A percentile compares a stretch with the other conserved stretches of the same genome.
Conservation (phyloP, 2,113 vertebrate species). For the Thinocorus orbignyianus region DNA sequence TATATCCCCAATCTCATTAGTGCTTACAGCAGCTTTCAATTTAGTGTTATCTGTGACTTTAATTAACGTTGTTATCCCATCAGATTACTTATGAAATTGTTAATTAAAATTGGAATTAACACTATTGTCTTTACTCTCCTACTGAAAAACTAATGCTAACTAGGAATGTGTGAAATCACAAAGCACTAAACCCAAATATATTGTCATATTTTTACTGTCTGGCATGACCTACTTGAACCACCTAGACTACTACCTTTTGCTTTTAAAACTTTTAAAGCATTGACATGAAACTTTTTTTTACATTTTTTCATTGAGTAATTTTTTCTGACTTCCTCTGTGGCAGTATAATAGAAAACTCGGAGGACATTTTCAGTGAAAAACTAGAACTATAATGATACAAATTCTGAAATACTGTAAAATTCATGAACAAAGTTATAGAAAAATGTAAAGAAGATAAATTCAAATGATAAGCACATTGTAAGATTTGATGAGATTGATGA, state of each 20-base stretch:
- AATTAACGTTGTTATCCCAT: background rate
- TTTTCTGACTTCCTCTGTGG: background rate
- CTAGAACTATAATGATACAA: background rate
- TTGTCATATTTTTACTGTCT: background rate
- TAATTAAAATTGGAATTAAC: constrained; percentile 3
- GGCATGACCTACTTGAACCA: background rate
- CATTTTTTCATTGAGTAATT: background rate
- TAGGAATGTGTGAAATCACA: background rate
- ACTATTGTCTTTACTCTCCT: background rate
- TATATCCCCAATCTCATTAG: background rate
- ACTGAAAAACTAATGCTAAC: background rate
- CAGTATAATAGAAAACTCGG: background rate
- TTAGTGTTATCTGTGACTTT: background rate
- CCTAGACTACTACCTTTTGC: background rate
- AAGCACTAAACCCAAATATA: background rate
- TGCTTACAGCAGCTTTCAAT: background rate
- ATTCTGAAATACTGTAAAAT: background rate
- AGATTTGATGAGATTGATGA: background rate
- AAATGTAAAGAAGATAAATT: background rate
- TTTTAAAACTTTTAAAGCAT: background rate
- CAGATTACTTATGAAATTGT: background rate
- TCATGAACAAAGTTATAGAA: background rate
- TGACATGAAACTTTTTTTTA: background rate
- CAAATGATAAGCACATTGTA: background rate
- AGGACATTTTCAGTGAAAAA: background rate